Percentiles rank a stretch among this genome's conserved stretches.
Conservation (phyloP, 2,797 vertebrate genomes). For the Benthosema pterotum region DNA sequence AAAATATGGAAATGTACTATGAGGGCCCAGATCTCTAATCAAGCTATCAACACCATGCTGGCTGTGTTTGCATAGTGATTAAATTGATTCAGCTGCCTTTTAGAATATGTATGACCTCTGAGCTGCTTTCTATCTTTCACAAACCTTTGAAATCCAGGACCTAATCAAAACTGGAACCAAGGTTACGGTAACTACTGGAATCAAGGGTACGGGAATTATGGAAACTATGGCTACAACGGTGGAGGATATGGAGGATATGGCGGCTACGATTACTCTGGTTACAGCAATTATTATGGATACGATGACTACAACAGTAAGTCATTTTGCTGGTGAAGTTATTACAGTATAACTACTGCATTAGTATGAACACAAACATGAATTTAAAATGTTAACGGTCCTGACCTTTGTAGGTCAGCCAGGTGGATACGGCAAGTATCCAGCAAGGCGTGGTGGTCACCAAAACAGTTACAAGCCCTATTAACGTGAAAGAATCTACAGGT, state of each 20-base stretch:
- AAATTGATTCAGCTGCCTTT: no score
- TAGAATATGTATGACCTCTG: no score
- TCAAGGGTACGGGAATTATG: constrained; percentile 94
- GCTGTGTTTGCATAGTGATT: no score
- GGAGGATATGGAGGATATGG: constrained; percentile 97
- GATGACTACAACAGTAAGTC: constrained; percentile 97
- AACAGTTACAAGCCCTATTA: constrained; percentile 99
- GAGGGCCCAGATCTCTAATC: no score
- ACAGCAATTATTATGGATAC: constrained; percentile 99
- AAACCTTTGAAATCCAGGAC: constrained; percentile 77
- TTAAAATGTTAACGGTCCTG: no score
- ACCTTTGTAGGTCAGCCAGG: constrained; percentile 90
- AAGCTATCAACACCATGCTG: no score
- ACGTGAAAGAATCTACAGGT: constrained; percentile 91
- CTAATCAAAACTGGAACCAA: constrained; percentile 96
- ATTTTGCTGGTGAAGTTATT: constrained; percentile 47
- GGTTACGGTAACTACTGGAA: constrained; percentile 98
- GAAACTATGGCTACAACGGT: constrained; percentile 94
- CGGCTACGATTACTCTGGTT: constrained; percentile 97
- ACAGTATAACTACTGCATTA: no score
- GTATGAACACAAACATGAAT: no score
- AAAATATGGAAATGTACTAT: no score
- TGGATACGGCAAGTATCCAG: constrained; percentile 94
- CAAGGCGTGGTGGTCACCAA: constrained; percentile 96
- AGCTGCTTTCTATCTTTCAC: no score